Evolutionary conservation across 2,888 invertebrate genomes (phyloP), one percentile per base, ranked within the genome.

Genomic region (Drosophila greeni): DNA sequence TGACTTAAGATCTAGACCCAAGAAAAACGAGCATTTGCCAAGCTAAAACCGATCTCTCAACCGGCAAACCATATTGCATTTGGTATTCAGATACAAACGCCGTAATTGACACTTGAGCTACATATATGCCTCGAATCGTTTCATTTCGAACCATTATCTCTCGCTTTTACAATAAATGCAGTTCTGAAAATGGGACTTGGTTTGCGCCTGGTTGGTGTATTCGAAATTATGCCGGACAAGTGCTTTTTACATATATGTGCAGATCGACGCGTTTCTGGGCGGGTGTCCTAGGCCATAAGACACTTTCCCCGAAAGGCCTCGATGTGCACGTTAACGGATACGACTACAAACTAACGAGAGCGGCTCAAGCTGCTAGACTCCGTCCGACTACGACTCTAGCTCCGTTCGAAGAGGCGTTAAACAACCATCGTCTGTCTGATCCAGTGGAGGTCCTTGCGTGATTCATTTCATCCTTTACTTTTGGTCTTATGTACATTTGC

Each of bases 1-100:
- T 31, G 47, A 62, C 65, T 72, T 69, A 81, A 72, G 37, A 75
- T 31, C 62, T 73, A 66, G 51, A 61, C 57, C 54, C 56, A 70
- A 66, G 57, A 56, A 49, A 43, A 70, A 52, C 59, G 49, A 26
- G 48, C 55, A 65, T 39, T 61, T 61, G 72, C 62, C 64, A 31
- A 24, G 26, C 58, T 59, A 65, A 60, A 75, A 60, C 52, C 53
- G 62, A 52, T 43, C 26, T 20, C 1, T 20, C 29, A 26, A 23
- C 33, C 36, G 39, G 18, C 40, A 49, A 55, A 66, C 61, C 45
- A 51, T 37, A 52, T 65, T 56, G 64, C 52, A 62, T 65, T 62
- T 34, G 40, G 48, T 34, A 45, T 47, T 33, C 59, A 16, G 24
- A 64, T 14, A 24, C 47, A 48, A 45, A 16, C 12, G 33, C 39